Evolutionary conservation across 2,113 vertebrate genomes (phyloP).

Genomic region (Trogon melanurus): DNA sequence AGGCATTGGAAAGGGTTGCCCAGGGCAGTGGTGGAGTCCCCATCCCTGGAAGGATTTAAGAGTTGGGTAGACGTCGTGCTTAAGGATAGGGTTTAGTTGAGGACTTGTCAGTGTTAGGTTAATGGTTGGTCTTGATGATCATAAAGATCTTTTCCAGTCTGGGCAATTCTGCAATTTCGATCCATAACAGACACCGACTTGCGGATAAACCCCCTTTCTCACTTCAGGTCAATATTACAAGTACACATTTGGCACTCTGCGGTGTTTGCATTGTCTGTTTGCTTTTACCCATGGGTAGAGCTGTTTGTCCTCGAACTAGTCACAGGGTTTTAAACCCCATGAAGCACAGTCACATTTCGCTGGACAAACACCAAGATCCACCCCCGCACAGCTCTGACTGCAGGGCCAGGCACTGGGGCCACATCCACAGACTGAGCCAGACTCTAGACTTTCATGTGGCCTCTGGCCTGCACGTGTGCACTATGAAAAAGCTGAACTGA

Average conservation of each 20-base stretch:
- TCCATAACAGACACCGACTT: accelerated
- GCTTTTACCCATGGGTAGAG: neutral
- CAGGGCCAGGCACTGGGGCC: accelerated
- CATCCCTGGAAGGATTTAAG: too few relatives aligned
- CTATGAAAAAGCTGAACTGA: neutral
- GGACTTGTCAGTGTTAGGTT: too few relatives aligned
- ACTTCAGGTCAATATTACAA: neutral
- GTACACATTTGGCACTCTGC: accelerated
- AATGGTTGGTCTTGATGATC: too few relatives aligned
- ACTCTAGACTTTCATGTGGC: neutral
- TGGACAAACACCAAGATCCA: neutral
- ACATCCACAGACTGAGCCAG: too few relatives aligned
- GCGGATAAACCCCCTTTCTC: neutral
- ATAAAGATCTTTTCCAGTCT: too few relatives aligned
- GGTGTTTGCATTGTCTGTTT: accelerated
- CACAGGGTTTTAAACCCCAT: neutral
- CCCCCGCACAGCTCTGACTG: accelerated
- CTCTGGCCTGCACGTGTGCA: neutral
- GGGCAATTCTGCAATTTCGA: too few relatives aligned
- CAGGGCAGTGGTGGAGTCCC: too few relatives aligned
- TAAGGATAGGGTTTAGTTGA: too few relatives aligned
- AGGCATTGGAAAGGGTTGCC: too few relatives aligned
- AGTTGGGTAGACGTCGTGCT: too few relatives aligned
- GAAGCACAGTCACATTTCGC: neutral
- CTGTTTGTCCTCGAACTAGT: neutral